Evolutionary conservation across 1,140 invertebrate genomes (phyloP), one percentile per base, ranked within the genome.

Genomic region (Samia ricini): DNA sequence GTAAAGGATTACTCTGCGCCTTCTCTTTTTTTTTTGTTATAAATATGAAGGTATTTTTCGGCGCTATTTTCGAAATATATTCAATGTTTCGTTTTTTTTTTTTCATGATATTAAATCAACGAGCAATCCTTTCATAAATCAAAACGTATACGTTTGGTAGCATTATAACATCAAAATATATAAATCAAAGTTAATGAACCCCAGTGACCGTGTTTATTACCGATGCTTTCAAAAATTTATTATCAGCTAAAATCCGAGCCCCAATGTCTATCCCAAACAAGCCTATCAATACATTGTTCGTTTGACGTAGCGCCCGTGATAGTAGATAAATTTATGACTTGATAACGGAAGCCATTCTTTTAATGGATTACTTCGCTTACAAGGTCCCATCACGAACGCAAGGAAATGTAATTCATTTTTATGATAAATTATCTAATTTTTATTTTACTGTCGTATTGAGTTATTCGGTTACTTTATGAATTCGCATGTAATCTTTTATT

Each of bases 261-360:
- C 52, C 63, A 54, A 42, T 49, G 29, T 57, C 61, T 63, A 48
- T 55, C 48, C 51, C 33, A 18, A 56, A 51, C 57, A 22, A 22
- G 22, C 24, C 48, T 56, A 71, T 71, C 68, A 68, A 76, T 79
- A 72, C 58, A 64, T 73, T 75, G 71, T 69, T 62, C 58, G 54
- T 66, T 58, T 71, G 70, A 69, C 71, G 59, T 55, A 29, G 54
- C 50, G 33, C 49, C 64, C 55, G 48, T 72, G 74, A 76, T 76
- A 71, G 68, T 64, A 55, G 52, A 49, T 42, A 67, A 81, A 82
- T 82, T 82, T 79, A 85, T 78, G 76, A 72, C 64, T 77, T 79
- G 77, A 83, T 84, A 84, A 76, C 71, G 70, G 66, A 71, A 68
- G 68, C 64, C 60, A 70, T 77, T 74, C 65, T 52, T 52, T 65